Evolutionary conservation across 2,797 vertebrate genomes (phyloP).

Genomic region (Peromyscus melanophrys): DNA sequence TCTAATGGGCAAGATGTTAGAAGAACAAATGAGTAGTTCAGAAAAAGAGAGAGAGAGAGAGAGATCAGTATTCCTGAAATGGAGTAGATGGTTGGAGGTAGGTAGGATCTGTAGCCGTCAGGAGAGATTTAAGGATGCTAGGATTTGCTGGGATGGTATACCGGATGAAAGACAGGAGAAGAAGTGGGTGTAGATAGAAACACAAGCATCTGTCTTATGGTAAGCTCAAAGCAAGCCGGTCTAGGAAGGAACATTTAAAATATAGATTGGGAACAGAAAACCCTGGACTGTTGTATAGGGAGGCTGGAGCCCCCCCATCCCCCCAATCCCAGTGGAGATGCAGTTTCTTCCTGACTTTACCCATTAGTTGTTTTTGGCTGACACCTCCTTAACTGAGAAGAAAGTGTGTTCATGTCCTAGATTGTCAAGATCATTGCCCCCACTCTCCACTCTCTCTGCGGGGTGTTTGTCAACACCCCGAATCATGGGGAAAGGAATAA

Average conservation of each 20-base stretch:
- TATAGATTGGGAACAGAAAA: neutral
- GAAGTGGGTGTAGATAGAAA: neutral
- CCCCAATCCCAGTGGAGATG: neutral
- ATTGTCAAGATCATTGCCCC: constrained; percentile 78
- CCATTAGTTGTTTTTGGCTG: neutral
- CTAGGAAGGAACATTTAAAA: neutral
- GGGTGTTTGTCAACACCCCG: constrained; percentile 80
- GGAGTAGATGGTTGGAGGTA: neutral
- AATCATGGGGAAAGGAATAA: constrained; percentile 71
- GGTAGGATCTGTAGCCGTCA: too few relatives aligned
- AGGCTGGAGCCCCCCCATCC: too few relatives aligned
- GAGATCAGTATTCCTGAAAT: neutral
- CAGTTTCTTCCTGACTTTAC: neutral
- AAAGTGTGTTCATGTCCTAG: constrained; percentile 75
- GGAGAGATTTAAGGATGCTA: neutral
- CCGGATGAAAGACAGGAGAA: neutral
- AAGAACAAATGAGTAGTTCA: neutral
- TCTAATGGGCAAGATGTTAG: neutral
- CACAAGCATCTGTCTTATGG: neutral
- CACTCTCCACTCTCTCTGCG: constrained; percentile 65
- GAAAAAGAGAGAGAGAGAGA: neutral
- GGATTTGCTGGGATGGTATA: neutral
- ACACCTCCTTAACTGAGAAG: constrained; percentile 48
- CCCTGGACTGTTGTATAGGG: neutral
- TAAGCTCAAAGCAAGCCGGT: neutral